Conservation (phyloP, 2,888 invertebrate species). For the Plutella xylostella region DNA sequence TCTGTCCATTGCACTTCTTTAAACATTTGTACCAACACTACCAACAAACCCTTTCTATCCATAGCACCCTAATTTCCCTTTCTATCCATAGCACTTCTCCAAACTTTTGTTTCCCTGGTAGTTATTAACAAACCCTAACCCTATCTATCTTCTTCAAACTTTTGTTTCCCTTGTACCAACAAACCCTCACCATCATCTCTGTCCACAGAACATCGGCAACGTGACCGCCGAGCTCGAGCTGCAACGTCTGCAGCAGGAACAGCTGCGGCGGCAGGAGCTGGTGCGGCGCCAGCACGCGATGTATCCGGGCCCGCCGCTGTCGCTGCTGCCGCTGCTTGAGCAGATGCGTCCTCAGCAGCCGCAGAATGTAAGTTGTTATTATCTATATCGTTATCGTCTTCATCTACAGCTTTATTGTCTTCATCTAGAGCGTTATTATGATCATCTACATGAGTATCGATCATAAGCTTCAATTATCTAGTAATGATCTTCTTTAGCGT, state of each 20-base stretch:
- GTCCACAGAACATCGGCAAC: conserved; percentile 56
- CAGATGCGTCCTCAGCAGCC: conserved; percentile 63
- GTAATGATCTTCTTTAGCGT: too few relatives aligned
- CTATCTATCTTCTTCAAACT: neutral
- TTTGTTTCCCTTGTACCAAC: neutral
- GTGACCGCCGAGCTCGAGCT: conserved; percentile 73
- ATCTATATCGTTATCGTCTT: neutral
- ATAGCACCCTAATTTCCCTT: too few relatives aligned
- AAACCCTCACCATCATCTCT: conserved; percentile 10
- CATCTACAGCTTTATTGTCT: neutral
- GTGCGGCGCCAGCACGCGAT: conserved; percentile 55
- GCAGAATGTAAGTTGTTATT: conserved; percentile 48
- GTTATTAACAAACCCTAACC: too few relatives aligned
- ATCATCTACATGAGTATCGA: too few relatives aligned
- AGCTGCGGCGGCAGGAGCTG: conserved; percentile 69
- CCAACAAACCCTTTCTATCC: too few relatives aligned
- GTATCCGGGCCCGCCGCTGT: conserved; percentile 73
- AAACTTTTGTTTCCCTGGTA: too few relatives aligned
- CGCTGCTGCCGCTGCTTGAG: conserved; percentile 79
- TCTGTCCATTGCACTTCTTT: too few relatives aligned
- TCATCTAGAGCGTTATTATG: neutral
- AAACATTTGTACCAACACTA: too few relatives aligned
- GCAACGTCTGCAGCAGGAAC: conserved; percentile 76
- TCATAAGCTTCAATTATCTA: too few relatives aligned
- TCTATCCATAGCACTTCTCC: too few relatives aligned